A percentile compares a stretch with the other conserved stretches of the same genome.
phyloP scores from a whole-genome alignment of 64 coral and sea anemone genomes.

The Catalaphyllia jardinei region DNA sequence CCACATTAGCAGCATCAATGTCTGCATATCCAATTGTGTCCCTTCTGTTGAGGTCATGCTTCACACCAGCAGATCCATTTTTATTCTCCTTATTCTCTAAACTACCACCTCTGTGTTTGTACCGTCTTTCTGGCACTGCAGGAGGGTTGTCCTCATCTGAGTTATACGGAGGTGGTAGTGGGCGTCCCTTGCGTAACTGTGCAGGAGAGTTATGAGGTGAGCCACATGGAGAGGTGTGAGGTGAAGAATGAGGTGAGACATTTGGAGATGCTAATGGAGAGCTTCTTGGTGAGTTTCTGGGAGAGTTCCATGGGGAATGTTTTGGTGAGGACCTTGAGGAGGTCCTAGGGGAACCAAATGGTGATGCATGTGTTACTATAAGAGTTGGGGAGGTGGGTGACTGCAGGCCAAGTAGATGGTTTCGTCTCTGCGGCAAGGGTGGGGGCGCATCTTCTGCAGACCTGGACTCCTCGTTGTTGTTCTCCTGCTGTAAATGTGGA shows the following conservation, averaged over 20 bases:
- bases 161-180: constrained; percentile 62
- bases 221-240: constrained; percentile 49
- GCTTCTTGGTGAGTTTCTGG: constrained; percentile 63
- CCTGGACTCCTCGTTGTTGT: constrained; percentile 14
- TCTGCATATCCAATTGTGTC: constrained; percentile 67
- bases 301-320: constrained; percentile 79
- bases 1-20: constrained; percentile 42
- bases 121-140: constrained; percentile 81
- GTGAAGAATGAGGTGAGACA: constrained; percentile 64
- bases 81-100: constrained; percentile 14
- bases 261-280: constrained; percentile 58
- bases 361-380: constrained; percentile 77
- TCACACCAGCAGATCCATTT: not conserved
- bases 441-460: constrained; percentile 61
- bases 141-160: constrained; percentile 78
- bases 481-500: not conserved
- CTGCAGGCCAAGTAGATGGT: constrained; percentile 46
- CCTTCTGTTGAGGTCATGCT: constrained; percentile 29
- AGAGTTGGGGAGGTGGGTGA: constrained; percentile 88
- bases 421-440: constrained; percentile 73
- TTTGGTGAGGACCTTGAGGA: constrained; percentile 74
- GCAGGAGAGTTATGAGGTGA: constrained; percentile 77
- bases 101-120: constrained; percentile 32
- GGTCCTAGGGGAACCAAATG: constrained; percentile 73
- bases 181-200: constrained; percentile 61